Conservation (phyloP, 2,888 invertebrate genomes). For the Notocelia uddmanniana region DNA sequence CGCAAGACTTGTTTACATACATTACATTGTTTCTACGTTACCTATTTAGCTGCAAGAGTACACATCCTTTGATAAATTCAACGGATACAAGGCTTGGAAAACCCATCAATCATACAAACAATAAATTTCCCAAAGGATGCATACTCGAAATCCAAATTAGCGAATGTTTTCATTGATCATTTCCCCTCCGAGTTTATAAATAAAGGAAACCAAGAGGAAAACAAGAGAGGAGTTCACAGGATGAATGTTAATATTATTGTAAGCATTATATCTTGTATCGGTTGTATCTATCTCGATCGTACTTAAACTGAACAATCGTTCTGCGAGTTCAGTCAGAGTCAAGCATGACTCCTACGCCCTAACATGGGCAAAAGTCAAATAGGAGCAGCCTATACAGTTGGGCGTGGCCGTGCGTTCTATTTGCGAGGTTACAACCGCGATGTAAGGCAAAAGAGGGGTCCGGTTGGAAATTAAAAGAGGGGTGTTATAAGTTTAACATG, state of each 20-base stretch:
- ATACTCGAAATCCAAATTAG: no score
- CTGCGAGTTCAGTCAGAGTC: slow-evolving; percentile 59
- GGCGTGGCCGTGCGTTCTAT: background rate
- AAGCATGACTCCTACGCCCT: slow-evolving; percentile 60
- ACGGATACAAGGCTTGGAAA: slow-evolving; percentile 1
- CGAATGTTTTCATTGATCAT: background rate
- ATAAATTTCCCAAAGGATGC: background rate
- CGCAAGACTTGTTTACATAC: background rate
- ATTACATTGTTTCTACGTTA: background rate
- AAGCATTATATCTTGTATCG: slow-evolving; percentile 29
- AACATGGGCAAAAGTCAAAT: slow-evolving; percentile 54
- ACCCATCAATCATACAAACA: background rate
- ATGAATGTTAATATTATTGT: slow-evolving; percentile 33
- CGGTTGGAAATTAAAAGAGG: no score
- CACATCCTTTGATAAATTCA: background rate
- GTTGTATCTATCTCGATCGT: slow-evolving; percentile 31
- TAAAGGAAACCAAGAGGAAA: slow-evolving; percentile 8
- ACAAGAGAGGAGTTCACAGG: slow-evolving; percentile 23
- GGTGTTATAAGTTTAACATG: no score
- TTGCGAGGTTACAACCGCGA: no score
- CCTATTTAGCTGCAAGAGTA: background rate
- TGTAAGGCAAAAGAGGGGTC: no score
- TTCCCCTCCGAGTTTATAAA: slow-evolving; percentile 3
- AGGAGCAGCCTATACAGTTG: slow-evolving; percentile 48
- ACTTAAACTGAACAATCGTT: slow-evolving; percentile 48